Base-by-base conservation (phyloP, 1,140 invertebrate genomes). In the Homalodisca vitripennis region DNA sequence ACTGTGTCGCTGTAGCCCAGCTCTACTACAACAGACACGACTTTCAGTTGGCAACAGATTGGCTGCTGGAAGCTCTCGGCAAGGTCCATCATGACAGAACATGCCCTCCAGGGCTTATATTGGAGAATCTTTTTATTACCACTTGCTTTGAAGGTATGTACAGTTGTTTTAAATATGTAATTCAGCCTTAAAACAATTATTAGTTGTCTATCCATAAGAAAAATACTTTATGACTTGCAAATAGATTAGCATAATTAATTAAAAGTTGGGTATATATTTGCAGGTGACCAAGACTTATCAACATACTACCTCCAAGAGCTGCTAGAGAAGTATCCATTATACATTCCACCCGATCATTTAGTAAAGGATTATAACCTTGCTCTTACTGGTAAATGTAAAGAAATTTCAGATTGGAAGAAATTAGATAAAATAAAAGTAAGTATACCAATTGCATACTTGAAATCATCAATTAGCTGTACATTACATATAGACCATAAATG, bases 81-180 rank as follows among this genome's bases (percentile, higher is more conserved):
- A 63, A 63, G 24, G 60, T 63, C 17, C n/a, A 63, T 63, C 13
- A 63, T 1, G 60, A 63, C 30, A 63, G 34, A n/a, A 32, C 60
- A 6, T 63, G 29, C n/a, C 6, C 31, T 3, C 31, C 12, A 47
- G 41, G 20, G 12, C n/a, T 17, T 20, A 14, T 66, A n/a, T n/a
- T 66, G 24, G 47, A 66, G 29, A 24, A 32, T n/a, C 1, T 66
- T 13, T 26, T 47, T 27, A 41, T 66, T 6, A 34, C 64, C 22
- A 47, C 34, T 27, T 66, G 47, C 26, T 66, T 48, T 24, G 64
- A 51, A 47, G 34, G 64, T 48, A 27, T n/a, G n/a, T n/a, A n/a
- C n/a, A 13, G 63, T 41, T n/a, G 14, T 46, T 20, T 30, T 63
- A 27, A 65, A 32, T 3, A 6, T 34, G 2, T 30, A 30, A 2